phyloP scores from a whole-genome alignment of 2,888 invertebrate genomes.

The Chelonus formosanus region DNA sequence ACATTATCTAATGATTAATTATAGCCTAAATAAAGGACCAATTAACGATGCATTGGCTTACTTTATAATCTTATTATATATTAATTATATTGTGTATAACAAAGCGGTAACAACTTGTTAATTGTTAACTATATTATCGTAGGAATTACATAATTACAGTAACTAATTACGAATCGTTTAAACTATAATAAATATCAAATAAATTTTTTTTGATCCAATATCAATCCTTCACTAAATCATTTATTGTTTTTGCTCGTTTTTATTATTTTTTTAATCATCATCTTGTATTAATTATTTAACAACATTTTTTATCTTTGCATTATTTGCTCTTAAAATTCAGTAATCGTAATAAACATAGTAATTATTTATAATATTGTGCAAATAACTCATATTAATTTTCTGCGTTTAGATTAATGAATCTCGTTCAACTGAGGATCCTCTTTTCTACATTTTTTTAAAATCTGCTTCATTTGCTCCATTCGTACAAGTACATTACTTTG shows the following conservation, averaged over 20 bases:
- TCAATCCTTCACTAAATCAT: slow-evolving; percentile 49
- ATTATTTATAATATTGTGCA: slow-evolving; percentile 63
- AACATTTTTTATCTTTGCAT: slow-evolving; percentile 48
- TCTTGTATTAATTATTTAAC: slow-evolving; percentile 45
- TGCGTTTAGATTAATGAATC: slow-evolving; percentile 55
- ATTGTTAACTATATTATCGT: slow-evolving; percentile 62
- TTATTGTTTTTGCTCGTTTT: slow-evolving; percentile 48
- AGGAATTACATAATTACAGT: slow-evolving; percentile 63
- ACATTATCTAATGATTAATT: slow-evolving; percentile 22
- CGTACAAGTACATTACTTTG: slow-evolving; percentile 38
- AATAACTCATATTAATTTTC: slow-evolving; percentile 57
- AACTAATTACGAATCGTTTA: slow-evolving; percentile 60
- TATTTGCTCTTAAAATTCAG: slow-evolving; percentile 55
- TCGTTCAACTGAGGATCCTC: slow-evolving; percentile 42
- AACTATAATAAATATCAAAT: slow-evolving; percentile 40
- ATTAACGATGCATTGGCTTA: slow-evolving; percentile 59
- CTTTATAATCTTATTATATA: slow-evolving; percentile 59
- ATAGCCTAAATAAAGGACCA: slow-evolving; percentile 58
- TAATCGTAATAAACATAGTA: slow-evolving; percentile 59
- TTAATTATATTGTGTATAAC: slow-evolving; percentile 65
- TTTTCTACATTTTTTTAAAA: slow-evolving; percentile 44
- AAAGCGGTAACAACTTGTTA: slow-evolving; percentile 65
- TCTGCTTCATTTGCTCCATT: slow-evolving; percentile 35
- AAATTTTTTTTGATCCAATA: slow-evolving; percentile 50
- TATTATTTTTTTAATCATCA: slow-evolving; percentile 32